Percentiles rank a stretch among this genome's conserved stretches.
Evolutionary conservation across 2,888 invertebrate species (phyloP).

Genomic region (Ennomos erosarius): DNA sequence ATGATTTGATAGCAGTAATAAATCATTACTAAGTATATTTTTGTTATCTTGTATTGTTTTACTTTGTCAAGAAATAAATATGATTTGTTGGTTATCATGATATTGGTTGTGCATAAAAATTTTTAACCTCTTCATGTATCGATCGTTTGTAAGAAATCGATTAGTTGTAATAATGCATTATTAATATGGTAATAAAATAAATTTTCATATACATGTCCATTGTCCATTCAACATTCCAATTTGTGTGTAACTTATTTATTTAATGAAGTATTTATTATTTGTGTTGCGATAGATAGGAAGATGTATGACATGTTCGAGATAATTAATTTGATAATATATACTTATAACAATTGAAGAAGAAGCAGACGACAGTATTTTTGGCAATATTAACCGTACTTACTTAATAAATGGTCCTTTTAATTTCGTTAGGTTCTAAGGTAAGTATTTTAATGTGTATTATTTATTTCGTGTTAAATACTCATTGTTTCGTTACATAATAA

Average conservation of each 20-base stretch:
- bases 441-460: conserved; percentile 29
- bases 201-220: background rate
- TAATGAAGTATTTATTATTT: conserved; percentile 15
- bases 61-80: no score
- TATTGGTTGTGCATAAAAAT: no score
- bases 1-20: no score
- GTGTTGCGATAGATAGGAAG: background rate
- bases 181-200: no score
- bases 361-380: conserved; percentile 39
- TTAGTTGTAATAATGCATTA: no score
- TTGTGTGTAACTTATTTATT: conserved; percentile 44
- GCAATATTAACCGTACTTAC: conserved; percentile 62
- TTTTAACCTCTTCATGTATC: background rate
- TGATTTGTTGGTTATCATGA: no score
- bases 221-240: conserved; percentile 51
- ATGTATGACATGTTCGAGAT: background rate
- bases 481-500: conserved; percentile 22
- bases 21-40: no score
- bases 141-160: background rate
- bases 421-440: conserved; percentile 51
- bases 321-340: background rate
- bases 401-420: conserved; percentile 46
- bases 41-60: no score
- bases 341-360: conserved; percentile 32
- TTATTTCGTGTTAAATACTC: conserved; percentile 36